Conservation (phyloP, 2,113 vertebrate genomes). For the Xerus inauris region DNA sequence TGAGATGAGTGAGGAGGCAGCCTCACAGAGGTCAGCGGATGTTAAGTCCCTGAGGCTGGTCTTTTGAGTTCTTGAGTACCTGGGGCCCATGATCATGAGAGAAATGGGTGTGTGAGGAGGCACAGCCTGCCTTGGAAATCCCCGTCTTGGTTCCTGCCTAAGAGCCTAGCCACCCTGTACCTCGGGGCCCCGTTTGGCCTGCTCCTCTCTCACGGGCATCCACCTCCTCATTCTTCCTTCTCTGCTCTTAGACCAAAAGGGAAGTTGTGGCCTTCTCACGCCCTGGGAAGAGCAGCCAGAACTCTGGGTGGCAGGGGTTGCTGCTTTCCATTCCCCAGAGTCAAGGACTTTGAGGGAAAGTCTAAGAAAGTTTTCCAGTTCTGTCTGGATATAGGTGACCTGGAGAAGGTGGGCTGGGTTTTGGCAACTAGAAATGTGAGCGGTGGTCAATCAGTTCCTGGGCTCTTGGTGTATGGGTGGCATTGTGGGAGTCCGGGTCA, state of each 20-base stretch:
- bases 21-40: not conserved
- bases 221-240: not conserved
- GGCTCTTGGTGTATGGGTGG: not conserved
- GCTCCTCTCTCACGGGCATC: not conserved
- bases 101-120: not conserved
- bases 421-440: not conserved
- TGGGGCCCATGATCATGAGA: not conserved
- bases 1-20: not conserved
- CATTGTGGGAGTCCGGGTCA: not conserved
- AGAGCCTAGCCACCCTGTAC: not conserved
- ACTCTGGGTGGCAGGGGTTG: not conserved
- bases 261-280: constrained; percentile 11
- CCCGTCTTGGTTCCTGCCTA: not conserved
- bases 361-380: not conserved
- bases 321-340: not conserved
- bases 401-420: not conserved
- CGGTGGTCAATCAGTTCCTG: rapidly evolving
- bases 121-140: not conserved
- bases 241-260: not conserved
- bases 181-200: not conserved
- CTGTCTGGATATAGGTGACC: not conserved
- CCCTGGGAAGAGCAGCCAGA: not conserved
- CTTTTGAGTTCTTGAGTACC: not conserved
- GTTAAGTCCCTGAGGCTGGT: not conserved
- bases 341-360: not conserved